These are phyloP conservation scores for Nesoenas mayeri DNA, from an alignment of 2,113 vertebrate species.

Conservation along the genomic window DNA sequence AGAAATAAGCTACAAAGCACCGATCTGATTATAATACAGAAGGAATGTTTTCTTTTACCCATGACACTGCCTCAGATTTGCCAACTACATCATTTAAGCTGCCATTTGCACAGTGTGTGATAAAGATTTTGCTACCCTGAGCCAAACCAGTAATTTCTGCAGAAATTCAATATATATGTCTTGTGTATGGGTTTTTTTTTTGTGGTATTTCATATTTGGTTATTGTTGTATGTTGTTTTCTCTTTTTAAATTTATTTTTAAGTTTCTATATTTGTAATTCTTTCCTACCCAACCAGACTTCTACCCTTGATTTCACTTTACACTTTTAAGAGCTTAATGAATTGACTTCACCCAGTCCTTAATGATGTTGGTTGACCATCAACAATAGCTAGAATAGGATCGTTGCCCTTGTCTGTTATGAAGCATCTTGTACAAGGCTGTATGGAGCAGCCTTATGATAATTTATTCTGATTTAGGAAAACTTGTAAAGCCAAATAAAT, in stretches of 20 bases:
- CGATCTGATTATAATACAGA: background rate
- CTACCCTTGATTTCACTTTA: background rate
- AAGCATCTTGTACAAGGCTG: background rate
- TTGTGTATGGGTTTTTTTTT: background rate
- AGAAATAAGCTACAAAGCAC: background rate
- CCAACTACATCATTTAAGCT: background rate
- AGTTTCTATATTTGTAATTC: background rate
- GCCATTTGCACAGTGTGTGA: background rate
- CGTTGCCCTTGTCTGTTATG: background rate
- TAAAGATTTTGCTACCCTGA: background rate
- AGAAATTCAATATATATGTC: fast-evolving
- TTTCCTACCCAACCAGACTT: background rate
- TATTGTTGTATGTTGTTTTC: no score
- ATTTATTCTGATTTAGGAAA: background rate
- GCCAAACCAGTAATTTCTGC: background rate
- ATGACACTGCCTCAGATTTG: background rate
- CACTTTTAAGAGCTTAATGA: background rate
- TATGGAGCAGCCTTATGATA: background rate
- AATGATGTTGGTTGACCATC: background rate
- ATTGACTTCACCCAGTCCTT: background rate
- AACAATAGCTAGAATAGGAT: background rate
- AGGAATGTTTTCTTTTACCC: background rate
- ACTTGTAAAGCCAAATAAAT: background rate
- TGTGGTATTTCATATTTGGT: background rate
- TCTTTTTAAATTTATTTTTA: no score